Percentiles rank a stretch among this genome's conserved stretches.
These are phyloP conservation scores for Spea hammondii DNA, from an alignment of 2,797 vertebrate genomes.

Conservation along the genomic window DNA sequence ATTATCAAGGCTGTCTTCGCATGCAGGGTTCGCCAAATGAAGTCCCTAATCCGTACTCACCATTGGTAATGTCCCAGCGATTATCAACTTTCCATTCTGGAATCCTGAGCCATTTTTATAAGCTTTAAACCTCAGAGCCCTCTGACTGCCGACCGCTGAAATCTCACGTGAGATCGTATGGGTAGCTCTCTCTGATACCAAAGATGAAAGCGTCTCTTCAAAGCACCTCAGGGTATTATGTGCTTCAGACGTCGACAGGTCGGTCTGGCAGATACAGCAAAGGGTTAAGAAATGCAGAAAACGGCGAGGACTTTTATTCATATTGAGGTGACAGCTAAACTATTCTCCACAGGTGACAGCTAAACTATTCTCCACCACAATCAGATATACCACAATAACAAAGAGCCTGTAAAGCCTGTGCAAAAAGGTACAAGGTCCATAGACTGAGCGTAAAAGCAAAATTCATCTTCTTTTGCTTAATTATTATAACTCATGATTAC, in stretches of 20 bases:
- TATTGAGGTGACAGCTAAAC: too few relatives aligned
- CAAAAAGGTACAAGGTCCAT: too few relatives aligned
- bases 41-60: slow-evolving; percentile 56
- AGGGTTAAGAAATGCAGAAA: neutral
- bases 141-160: slow-evolving; percentile 38
- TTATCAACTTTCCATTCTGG: slow-evolving; percentile 61
- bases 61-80: slow-evolving; percentile 60
- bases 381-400: too few relatives aligned
- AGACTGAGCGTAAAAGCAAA: too few relatives aligned
- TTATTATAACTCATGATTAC: too few relatives aligned
- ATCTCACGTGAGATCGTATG: slow-evolving; percentile 38
- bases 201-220: slow-evolving; percentile 55
- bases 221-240: slow-evolving; percentile 57
- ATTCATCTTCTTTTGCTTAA: too few relatives aligned
- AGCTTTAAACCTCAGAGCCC: slow-evolving; percentile 62
- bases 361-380: too few relatives aligned
- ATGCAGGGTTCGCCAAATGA: too few relatives aligned
- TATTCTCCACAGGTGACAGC: too few relatives aligned
- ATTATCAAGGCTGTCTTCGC: too few relatives aligned
- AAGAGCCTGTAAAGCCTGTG: neutral
- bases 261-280: slow-evolving; percentile 47
- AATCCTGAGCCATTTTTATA: slow-evolving; percentile 64
- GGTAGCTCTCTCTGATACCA: slow-evolving; percentile 48
- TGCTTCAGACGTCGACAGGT: slow-evolving; percentile 58
- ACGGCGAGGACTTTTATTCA: neutral